phyloP scores from a whole-genome alignment of 2,888 invertebrate species.

The Mesochorus sp. region DNA sequence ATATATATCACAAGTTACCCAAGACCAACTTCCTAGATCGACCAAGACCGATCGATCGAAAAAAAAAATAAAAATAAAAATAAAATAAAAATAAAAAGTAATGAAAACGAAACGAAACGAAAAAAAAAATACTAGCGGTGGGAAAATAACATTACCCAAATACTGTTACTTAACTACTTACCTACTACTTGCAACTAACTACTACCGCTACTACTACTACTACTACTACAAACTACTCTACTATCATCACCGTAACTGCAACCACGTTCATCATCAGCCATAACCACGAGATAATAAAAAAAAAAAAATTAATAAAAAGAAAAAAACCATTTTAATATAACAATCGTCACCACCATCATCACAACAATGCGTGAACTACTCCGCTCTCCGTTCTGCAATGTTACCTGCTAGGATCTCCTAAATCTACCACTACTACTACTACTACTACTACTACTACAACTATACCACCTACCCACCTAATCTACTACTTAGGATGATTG shows the following conservation, averaged over 20 bases:
- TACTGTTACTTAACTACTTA: slow-evolving; percentile 66
- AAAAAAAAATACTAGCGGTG: slow-evolving; percentile 54
- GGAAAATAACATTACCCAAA: slow-evolving; percentile 52
- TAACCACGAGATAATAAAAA: slow-evolving; percentile 35
- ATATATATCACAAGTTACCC: slow-evolving; percentile 43
- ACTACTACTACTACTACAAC: slow-evolving; percentile 74
- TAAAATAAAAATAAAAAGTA: slow-evolving; percentile 34
- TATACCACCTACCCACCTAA: slow-evolving; percentile 72
- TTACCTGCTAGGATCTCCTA: slow-evolving; percentile 78
- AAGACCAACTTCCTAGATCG: slow-evolving; percentile 61
- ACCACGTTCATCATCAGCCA: slow-evolving; percentile 56
- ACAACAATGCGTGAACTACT: slow-evolving; percentile 56
- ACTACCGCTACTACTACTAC: slow-evolving; percentile 67
- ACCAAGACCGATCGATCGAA: slow-evolving; percentile 58
- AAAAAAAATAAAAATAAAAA: slow-evolving; percentile 33
- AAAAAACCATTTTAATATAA: slow-evolving; percentile 14
- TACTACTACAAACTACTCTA: slow-evolving; percentile 63
- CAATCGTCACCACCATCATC: slow-evolving; percentile 55
- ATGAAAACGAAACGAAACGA: slow-evolving; percentile 41
- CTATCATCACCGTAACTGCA: slow-evolving; percentile 70
- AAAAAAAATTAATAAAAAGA: not conserved
- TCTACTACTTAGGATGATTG: slow-evolving; percentile 81
- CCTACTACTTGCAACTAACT: slow-evolving; percentile 64
- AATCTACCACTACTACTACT: slow-evolving; percentile 71
- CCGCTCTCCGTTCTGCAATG: slow-evolving; percentile 73